phyloP scores from a whole-genome alignment of 2,797 vertebrate species.

The Sebastes steindachneri region DNA sequence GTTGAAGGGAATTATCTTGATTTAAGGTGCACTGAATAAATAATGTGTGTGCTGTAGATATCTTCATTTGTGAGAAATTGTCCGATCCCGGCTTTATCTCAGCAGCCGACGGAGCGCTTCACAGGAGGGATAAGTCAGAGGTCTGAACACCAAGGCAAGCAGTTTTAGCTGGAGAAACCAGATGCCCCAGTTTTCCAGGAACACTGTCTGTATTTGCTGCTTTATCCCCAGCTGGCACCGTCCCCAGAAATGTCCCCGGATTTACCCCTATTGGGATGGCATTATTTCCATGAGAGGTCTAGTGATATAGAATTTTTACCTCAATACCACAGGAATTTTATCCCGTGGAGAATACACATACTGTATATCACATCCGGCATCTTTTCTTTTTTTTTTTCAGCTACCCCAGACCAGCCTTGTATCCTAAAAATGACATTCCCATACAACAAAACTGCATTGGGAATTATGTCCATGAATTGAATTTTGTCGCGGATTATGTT shows the following conservation, averaged over 20 bases:
- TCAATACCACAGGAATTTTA: conserved; percentile 31
- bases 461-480: no score
- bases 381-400: background rate
- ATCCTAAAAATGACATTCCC: background rate
- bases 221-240: conserved; percentile 59
- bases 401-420: background rate
- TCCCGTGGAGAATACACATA: conserved; percentile 22
- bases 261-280: conserved; percentile 49
- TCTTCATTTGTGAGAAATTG: conserved; percentile 12
- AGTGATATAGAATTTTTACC: conserved; percentile 45
- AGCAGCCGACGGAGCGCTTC: conserved; percentile 24
- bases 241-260: conserved; percentile 61
- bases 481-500: no score
- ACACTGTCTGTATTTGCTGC: conserved; percentile 54
- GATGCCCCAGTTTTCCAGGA: conserved; percentile 73
- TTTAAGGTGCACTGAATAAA: conserved; percentile 13
- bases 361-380: conserved; percentile 11
- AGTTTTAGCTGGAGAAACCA: conserved; percentile 62
- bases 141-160: conserved; percentile 44
- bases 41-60: background rate
- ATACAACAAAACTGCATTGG: no score
- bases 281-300: conserved; percentile 56
- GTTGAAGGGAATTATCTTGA: background rate
- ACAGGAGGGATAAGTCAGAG: conserved; percentile 43
- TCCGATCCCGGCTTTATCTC: conserved; percentile 26